Evolutionary conservation across 1,140 invertebrate species (phyloP), one percentile per base, ranked within the genome.

Genomic region (Marisa cornuarietis): DNA sequence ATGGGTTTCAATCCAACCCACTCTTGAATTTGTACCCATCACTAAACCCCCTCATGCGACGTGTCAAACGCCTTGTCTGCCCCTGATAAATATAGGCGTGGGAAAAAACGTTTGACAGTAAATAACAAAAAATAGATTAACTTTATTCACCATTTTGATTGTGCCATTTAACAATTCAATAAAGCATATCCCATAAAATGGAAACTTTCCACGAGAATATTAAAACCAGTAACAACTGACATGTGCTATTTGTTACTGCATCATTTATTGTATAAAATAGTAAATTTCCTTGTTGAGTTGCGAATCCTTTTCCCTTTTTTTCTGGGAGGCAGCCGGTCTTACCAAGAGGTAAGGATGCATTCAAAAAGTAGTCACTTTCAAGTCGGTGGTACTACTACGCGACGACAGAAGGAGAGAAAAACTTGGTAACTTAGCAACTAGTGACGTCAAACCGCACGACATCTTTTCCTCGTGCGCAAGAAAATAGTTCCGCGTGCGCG

Each of bases 1-100:
- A 87, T 84, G 85, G 85, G 88, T 88, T 89, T 86, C 83, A 86
- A 82, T 85, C 82, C 80, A 83, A 85, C 82, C 83, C 80, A 82
- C 79, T 83, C 81, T 80, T 83, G 65, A 82, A 81, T 84, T 85
- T 78, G 72, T 78, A 82, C 68, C 80, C 78, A 78, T 79, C 79
- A 72, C 75, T 74, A 84, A 80, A 83, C 71, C 80, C 71, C 81
- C 81, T 81, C 85, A 80, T 87, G 82, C 83, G 79, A 72, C 83
- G 82, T 88, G 74, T 87, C 84, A 85, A 84, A 85, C 81, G 82
- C 82, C 80, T 84, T 76, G 75, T 42, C 82, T 79, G 49, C 49
- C 68, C 49, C 13, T 61, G 65, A 65, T 31, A 61, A 72, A 31
- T 80, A 26, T 54, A 20, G 49, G 73, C 68, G 20, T 20, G 78